Evolutionary conservation across 2,888 invertebrate genomes (phyloP), one percentile per base, ranked within the genome.

Genomic region (Bhutanitis thaidina): DNA sequence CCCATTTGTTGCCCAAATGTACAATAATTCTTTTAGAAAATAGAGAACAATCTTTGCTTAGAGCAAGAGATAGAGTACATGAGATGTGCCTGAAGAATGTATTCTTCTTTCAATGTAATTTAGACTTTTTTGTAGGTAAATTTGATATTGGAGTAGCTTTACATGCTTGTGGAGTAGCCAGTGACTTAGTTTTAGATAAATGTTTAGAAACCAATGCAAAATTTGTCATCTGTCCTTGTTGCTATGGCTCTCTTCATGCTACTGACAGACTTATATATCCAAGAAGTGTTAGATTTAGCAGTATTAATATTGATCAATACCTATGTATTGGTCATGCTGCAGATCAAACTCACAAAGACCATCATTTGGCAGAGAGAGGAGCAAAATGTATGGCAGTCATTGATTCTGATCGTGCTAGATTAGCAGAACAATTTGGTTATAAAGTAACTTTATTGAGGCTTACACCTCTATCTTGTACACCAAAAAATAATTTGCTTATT

Each of bases 91-190:
- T 98, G 29, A 88, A 72, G 4, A 98, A 98, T 86, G 91, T 97
- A 0, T 90, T 85, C 15, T 92, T 97, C 65, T 93, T 94, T 67
- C 96, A 98, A 83, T 95, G 97, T 67, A 98, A 98, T 86, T 90
- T 98, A 61, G 96, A 97, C 76, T 97, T 97, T 71, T 97, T 96
- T 71, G 90, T 91, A 75, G 93, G 96, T 0, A 74, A 90, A 43
- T 96, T 98, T 86, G 92, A 97, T 68, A 92, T 98, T 53, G 98
- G 98, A 0, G 92, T 95, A 30, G 95, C 96, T 3, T 84, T 98
- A 29, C 98, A 98, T 83, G 98, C 98, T 2, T 98, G 98, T 82
- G 98, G 98, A 0, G 94, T 96, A 9, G 98, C 98, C 1, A 97
- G 97, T 1, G 98, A 98, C 81, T 91, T 98, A 54, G 97, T 98